A percentile compares a stretch with the other conserved stretches of the same genome.
phyloP scores from a whole-genome alignment of 2,888 invertebrate genomes.

The Xanthorhoe spadicearia region DNA sequence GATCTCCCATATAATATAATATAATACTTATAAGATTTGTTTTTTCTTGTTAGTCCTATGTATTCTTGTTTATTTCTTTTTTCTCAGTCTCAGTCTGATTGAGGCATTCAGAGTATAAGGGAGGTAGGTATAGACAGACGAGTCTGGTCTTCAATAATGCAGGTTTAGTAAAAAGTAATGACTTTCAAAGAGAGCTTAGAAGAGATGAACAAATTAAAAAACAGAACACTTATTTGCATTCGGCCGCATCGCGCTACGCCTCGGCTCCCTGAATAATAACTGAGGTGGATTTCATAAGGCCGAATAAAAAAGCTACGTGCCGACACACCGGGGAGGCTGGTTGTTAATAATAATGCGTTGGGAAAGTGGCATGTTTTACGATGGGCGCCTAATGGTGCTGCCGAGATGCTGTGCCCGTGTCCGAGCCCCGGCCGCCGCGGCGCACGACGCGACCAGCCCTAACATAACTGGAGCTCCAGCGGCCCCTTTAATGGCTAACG shows the following conservation, averaged over 20 bases:
- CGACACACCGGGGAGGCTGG: conserved; percentile 23
- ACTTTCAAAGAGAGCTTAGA: conserved; percentile 9
- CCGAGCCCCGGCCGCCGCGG: conserved; percentile 23
- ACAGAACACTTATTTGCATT: conserved; percentile 24
- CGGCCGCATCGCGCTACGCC: conserved; percentile 1
- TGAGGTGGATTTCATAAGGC: conserved; percentile 33
- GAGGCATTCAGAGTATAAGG: not conserved
- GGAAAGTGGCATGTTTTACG: conserved; percentile 27
- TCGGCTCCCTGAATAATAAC: conserved; percentile 32
- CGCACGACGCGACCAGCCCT: not conserved
- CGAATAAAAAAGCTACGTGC: conserved; percentile 26
- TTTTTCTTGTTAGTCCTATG: too few relatives aligned
- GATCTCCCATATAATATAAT: too few relatives aligned
- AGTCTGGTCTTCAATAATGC: conserved; percentile 23
- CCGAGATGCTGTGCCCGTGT: conserved; percentile 13
- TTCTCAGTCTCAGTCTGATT: too few relatives aligned
- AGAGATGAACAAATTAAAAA: conserved; percentile 19
- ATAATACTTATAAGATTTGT: too few relatives aligned
- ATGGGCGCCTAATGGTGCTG: conserved; percentile 14
- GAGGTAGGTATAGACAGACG: not conserved
- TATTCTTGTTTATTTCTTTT: not conserved
- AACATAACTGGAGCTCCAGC: not conserved
- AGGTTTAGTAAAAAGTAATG: conserved; percentile 18
- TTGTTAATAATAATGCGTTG: conserved; percentile 32
- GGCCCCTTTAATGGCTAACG: conserved; percentile 9